Conservation (phyloP, 2,888 invertebrate genomes). For the Orthonychiurus folsomi region DNA sequence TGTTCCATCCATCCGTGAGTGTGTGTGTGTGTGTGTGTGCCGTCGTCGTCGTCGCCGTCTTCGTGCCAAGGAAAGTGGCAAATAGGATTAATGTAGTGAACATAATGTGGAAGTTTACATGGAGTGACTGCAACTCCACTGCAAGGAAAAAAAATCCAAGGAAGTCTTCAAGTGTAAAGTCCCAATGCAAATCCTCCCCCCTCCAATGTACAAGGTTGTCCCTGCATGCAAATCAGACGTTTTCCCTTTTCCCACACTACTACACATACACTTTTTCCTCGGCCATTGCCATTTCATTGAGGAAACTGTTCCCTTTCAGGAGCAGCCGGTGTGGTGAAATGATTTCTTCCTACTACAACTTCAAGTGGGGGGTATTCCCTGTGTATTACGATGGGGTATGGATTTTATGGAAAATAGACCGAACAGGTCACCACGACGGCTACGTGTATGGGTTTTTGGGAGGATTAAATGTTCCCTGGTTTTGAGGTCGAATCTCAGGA, state of each 20-base stretch:
- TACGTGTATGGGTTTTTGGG: not conserved
- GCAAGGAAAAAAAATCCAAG: not conserved
- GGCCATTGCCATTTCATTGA: not conserved
- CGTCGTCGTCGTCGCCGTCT: not conserved
- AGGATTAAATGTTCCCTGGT: not conserved
- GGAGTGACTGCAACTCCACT: not conserved
- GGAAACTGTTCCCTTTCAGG: not conserved
- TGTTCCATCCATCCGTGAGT: not conserved
- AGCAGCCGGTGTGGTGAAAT: not conserved
- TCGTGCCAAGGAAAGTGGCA: slow-evolving; percentile 5
- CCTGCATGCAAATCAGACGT: not conserved
- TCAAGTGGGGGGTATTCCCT: not conserved
- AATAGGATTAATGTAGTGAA: slow-evolving; percentile 15
- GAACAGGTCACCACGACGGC: no score
- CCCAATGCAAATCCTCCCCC: no score
- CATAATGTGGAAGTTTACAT: slow-evolving; percentile 11
- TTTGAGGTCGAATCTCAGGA: not conserved
- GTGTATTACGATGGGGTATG: not conserved
- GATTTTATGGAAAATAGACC: no score
- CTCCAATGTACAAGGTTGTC: no score
- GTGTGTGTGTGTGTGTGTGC: not conserved
- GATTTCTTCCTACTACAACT: slow-evolving; percentile 1
- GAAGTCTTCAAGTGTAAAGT: slow-evolving; percentile 4
- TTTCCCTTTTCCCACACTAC: not conserved
- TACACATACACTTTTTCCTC: not conserved